Base-by-base conservation (phyloP, 2,113 vertebrate species). In the Saiga tatarica region DNA sequence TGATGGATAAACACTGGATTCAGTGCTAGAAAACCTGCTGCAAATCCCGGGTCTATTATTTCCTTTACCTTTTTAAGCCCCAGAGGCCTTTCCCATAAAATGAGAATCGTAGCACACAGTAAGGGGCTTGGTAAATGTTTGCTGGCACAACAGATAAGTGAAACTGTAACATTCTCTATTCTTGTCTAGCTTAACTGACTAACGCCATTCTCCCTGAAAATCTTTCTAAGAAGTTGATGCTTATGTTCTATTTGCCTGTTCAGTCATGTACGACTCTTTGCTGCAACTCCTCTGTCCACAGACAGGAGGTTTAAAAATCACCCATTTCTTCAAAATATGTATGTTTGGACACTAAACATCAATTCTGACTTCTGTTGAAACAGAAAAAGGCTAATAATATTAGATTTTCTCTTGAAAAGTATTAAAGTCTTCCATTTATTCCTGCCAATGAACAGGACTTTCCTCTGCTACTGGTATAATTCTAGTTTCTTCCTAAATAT, bases 291-390 rank as follows among this genome's bases (percentile, higher is more conserved):
- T 76, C 39, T 76, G 71, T 76, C 71, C 39, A 76, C 3, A 76
- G 23, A 42, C 71, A 94, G 59, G 62, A 78, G 9, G 8, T 74
- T 83, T 36, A 79, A 93, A 91, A 94, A 74, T 87, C 60, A 91
- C 17, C 26, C 52, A 2, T 84, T 50, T 91, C 79, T 91, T 86
- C 42, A 59, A 96, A 93, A 23, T 45, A 83, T 23, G 6, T 60
- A 84, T 55, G 25, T 74, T 53, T 91, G 62, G 21, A 91, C 33
- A 81, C 42, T 67, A 95, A 60, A 79, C 23, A 78, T 28, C 21
- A 93, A 60, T 88, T 93, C 95, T 93, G 55, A 89, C 79, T 96
- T 93, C 23, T 64, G 62, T 26, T 95, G 33, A 90, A 92, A 91
- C 53, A 64, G 14, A 83, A 83, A 82, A 82, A 86, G 33, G 21